A percentile compares a stretch with the other conserved stretches of the same genome.
Conservation (phyloP, 2,888 invertebrate species). For the Polia nebulosa region DNA sequence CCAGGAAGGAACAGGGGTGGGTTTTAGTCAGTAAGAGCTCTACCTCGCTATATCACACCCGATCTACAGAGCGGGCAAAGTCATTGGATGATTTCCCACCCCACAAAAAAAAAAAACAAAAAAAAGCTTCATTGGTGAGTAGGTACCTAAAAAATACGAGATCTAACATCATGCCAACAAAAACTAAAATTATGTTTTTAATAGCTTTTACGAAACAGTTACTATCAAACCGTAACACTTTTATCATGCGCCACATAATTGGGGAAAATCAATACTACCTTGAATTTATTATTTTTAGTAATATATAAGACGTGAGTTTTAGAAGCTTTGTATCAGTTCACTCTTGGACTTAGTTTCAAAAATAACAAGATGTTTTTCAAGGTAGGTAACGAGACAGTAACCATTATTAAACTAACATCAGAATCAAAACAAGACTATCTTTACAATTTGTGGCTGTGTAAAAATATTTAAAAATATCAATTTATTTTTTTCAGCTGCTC, state of each 20-base stretch:
- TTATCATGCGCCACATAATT: constrained; percentile 23
- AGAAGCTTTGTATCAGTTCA: constrained; percentile 51
- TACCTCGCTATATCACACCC: too few species aligned
- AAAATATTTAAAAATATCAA: too few species aligned
- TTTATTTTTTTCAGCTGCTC: constrained; percentile 27
- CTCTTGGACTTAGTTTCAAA: background rate
- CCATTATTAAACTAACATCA: background rate
- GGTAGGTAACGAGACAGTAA: constrained; percentile 22
- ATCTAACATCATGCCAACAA: constrained; percentile 21
- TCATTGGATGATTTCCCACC: too few species aligned
- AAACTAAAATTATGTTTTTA: constrained; percentile 9
- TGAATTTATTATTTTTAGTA: constrained; percentile 39
- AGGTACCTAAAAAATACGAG: too few species aligned
- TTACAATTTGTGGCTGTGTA: background rate
- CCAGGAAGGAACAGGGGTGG: too few species aligned
- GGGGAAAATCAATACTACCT: constrained; percentile 60
- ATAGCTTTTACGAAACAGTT: constrained; percentile 22
- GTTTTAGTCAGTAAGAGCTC: too few species aligned
- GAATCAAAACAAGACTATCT: background rate
- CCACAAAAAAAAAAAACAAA: too few species aligned
- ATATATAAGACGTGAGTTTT: constrained; percentile 58
- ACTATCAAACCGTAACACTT: constrained; percentile 27
- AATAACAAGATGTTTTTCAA: constrained; percentile 47
- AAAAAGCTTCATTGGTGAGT: too few species aligned
- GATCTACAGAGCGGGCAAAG: too few species aligned